Base-by-base conservation (phyloP, 2,888 invertebrate genomes). In the Lasioglossum pauxillum region DNA sequence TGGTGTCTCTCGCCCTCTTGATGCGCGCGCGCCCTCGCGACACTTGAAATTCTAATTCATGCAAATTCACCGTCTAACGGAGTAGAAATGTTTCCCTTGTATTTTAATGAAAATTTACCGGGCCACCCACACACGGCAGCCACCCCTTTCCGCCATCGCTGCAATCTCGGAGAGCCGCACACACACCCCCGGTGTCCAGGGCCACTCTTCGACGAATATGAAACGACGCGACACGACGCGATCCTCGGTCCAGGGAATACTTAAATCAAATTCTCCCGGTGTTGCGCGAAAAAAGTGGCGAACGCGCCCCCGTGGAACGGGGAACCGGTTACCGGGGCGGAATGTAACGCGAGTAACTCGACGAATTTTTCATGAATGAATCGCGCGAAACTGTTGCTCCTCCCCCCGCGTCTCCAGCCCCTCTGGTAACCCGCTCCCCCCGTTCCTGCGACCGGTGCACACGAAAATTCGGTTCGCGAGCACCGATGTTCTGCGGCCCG, bases 31-130 rank as follows among this genome's bases (percentile, higher is more conserved):
- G 53, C 53, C 8, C 23, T 23, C 53, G 53, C 89, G 84, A 90
- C 89, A 86, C 90, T 90, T 90, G 89, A 90, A 90, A 90, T 90
- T 90, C 89, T 90, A 90, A 90, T 90, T 90, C 90, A 90, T 86
- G 90, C 90, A 90, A 86, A 90, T 90, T 86, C 86, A 85, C 90
- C 82, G 90, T 88, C 88, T 90, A 90, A 90, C 89, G 72, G 89
- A 78, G 80, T 80, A 73, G 89, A 90, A 88, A 90, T 88, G 88
- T 88, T 90, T 88, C 89, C 75, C 83, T 84, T 84, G 86, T 80
- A 86, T 90, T 81, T 90, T 88, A 88, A 90, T 90, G 88, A 90
- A 90, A 90, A 88, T 88, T 84, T 83, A 79, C 88, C 84, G 80
- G 75, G 60, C 60, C 60, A 14, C 60, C 53, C 53, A 53, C 23